Percentiles rank a stretch among this genome's conserved stretches.
phyloP scores from a whole-genome alignment of 2,797 vertebrate genomes.

The Pipistrellus kuhlii region DNA sequence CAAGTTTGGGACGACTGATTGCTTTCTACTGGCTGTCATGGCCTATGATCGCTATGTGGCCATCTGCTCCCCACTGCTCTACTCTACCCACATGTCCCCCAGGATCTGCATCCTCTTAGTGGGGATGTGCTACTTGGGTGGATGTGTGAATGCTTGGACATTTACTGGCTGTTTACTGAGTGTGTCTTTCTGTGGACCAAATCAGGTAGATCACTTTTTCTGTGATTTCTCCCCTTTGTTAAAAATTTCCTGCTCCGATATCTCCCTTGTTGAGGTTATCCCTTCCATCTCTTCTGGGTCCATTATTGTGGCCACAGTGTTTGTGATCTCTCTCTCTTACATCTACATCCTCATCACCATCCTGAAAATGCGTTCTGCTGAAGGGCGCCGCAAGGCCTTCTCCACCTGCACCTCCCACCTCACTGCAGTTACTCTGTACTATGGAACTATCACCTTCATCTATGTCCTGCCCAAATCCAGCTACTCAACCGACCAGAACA shows the following conservation, averaged over 20 bases:
- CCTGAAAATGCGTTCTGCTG: conserved; percentile 41
- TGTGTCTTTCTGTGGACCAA: conserved; percentile 75
- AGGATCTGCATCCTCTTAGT: conserved; percentile 49
- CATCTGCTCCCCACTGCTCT: conserved; percentile 77
- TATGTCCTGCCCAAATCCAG: conserved; percentile 75
- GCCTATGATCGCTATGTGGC: conserved; percentile 82
- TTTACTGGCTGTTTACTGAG: conserved; percentile 63
- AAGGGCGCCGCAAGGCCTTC: conserved; percentile 67
- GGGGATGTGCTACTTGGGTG: conserved; percentile 52
- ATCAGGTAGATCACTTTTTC: conserved; percentile 77
- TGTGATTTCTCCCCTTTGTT: conserved; percentile 80
- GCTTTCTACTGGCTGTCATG: conserved; percentile 80
- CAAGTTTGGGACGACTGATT: conserved; percentile 72
- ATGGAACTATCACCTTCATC: conserved; percentile 63
- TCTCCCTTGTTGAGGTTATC: conserved; percentile 46
- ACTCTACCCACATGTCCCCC: conserved; percentile 69
- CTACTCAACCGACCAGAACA: conserved; percentile 67
- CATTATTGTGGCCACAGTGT: conserved; percentile 56
- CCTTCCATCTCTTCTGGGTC: conserved; percentile 68
- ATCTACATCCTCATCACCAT: conserved; percentile 65
- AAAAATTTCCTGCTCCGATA: conserved; percentile 76
- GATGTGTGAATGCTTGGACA: conserved; percentile 63
- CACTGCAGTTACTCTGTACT: conserved; percentile 65
- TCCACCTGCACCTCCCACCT: conserved; percentile 79
- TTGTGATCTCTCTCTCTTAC: conserved; percentile 67